phyloP scores from a whole-genome alignment of 2,113 vertebrate genomes.

The Copsychus sechellarum region DNA sequence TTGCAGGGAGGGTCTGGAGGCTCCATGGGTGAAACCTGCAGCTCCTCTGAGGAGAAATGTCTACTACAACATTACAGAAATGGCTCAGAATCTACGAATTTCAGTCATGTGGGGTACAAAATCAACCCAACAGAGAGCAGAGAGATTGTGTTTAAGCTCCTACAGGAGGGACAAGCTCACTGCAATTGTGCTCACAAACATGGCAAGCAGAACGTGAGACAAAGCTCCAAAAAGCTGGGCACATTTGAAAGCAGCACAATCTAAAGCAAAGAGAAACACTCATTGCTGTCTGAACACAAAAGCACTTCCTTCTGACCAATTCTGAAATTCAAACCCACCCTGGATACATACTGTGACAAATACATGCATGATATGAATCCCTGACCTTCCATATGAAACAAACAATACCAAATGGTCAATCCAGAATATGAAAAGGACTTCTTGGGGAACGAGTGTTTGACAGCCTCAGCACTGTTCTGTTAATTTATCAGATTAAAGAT shows the following conservation, averaged over 20 bases:
- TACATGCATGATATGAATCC: rapidly evolving
- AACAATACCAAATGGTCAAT: neutral
- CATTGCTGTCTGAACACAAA: neutral
- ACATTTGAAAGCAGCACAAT: rapidly evolving
- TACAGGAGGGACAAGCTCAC: neutral
- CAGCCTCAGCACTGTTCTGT: neutral
- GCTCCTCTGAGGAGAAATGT: neutral
- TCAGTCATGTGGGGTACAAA: neutral
- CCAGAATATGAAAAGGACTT: neutral
- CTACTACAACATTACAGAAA: neutral
- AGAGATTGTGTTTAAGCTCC: neutral
- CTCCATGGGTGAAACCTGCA: rapidly evolving
- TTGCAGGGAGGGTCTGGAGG: neutral
- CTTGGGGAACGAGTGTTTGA: rapidly evolving
- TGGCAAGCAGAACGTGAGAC: neutral
- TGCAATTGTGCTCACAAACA: neutral
- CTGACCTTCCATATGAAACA: neutral
- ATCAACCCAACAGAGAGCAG: neutral
- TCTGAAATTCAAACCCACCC: neutral
- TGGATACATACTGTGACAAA: neutral
- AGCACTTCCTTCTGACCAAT: neutral
- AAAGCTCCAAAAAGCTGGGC: neutral
- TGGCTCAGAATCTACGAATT: neutral
- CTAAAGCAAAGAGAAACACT: neutral
- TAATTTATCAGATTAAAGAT: neutral